phyloP scores from a whole-genome alignment of 2,797 vertebrate genomes.

The Chrosomus eos region DNA sequence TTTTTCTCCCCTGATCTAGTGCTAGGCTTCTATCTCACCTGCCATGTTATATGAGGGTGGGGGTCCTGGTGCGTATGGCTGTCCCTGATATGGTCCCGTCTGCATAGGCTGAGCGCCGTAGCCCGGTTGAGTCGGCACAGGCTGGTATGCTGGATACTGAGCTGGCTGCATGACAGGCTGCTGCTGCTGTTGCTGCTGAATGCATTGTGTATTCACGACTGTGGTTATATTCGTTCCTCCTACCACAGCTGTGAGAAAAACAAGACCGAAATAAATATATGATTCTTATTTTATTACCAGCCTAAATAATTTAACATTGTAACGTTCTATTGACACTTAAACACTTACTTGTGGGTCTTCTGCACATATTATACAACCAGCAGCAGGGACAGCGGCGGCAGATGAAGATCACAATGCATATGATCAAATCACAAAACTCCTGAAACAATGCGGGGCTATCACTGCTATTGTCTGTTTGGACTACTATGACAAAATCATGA shows the following conservation, averaged over 20 bases:
- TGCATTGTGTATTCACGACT: conserved; percentile 62
- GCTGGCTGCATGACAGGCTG: conserved; percentile 45
- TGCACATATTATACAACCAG: conserved; percentile 88
- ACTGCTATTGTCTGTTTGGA: rapidly evolving
- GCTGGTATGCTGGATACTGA: conserved; percentile 71
- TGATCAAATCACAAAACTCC: conserved; percentile 63
- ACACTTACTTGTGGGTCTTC: conserved; percentile 82
- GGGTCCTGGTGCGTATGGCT: conserved; percentile 46
- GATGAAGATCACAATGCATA: conserved; percentile 76
- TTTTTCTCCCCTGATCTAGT: background rate
- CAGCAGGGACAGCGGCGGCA: conserved; percentile 92
- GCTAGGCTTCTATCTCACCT: conserved; percentile 43
- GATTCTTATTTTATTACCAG: background rate
- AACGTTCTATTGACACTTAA: background rate
- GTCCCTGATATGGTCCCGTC: conserved; percentile 36
- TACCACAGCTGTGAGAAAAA: background rate
- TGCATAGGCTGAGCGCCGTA: too few species aligned
- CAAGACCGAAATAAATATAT: background rate
- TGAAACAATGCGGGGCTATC: conserved; percentile 40
- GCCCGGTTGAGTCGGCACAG: conserved; percentile 68
- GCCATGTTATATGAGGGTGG: conserved; percentile 62
- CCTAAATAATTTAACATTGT: background rate
- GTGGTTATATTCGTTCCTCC: conserved; percentile 63
- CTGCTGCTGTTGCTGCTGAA: conserved; percentile 65
- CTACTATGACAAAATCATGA: background rate